Base-by-base conservation (phyloP, 2,113 vertebrate genomes). In the Ammodytes dubius region DNA sequence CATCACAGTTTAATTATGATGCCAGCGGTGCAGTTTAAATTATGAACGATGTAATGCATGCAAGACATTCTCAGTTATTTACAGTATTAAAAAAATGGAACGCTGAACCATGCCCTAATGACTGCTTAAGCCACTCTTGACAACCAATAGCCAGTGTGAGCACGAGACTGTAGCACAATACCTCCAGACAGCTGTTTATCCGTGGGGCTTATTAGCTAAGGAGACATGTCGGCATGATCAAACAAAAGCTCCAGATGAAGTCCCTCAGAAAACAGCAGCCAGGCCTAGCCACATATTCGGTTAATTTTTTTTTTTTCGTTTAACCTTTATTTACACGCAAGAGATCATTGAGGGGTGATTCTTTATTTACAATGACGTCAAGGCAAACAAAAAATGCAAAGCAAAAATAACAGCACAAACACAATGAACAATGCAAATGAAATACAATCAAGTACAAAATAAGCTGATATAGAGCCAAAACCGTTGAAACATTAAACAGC, bases 231-330 rank as follows among this genome's bases (percentile, higher is more conserved):
- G 63, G 46, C 15, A 76, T 27, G 39, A 85, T 78, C 45, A 86
- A 67, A 60, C 57, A 40, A 66, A 70, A 39, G 43, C 46, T 35
- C 27, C 37, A 54, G 37, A 74, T 70, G 39, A 77, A 43, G 43
- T 15, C 14, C 43, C 42, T 70, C 46, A 43, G 66, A 77, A 70
- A 72, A 43, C 40, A 37, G 42, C 49, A 19, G 43, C 56, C 79
- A 79, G 61, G 71, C 64, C 63, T 59, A 64, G 60, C 70, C 64
- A 70, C 81, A 85, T 86, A 88, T 88, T 73, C 67, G 27, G 1
- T 27, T 27, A 27, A 27, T 27, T 27, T 27, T 27, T 1, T 27
- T 27, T 27, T 27, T 27, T 27, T 27, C 27, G 27, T 27, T 27
- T 27, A 27, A 27, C 27, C 27, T 27, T 27, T 27, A 27, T 27